These are phyloP conservation scores for Clarias macrocephalus DNA, from an alignment of 2,113 vertebrate genomes.

Conservation along the genomic window DNA sequence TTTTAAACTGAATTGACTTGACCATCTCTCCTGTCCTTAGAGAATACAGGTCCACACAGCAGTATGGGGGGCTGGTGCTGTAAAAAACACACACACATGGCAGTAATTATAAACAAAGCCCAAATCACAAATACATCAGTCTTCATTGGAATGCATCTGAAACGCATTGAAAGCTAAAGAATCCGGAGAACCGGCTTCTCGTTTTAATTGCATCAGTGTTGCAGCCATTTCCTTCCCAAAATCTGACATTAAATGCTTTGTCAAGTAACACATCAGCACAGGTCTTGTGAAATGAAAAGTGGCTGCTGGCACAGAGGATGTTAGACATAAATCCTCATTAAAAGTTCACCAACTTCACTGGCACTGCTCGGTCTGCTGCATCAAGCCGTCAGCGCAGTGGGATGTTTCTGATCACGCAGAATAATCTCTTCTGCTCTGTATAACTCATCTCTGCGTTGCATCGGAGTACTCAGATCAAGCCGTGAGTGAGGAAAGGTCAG, in stretches of 20 bases:
- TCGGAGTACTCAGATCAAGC: neutral
- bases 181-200: neutral
- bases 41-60: constrained; percentile 93
- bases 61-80: constrained; percentile 92
- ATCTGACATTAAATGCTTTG: constrained; percentile 43
- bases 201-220: constrained; percentile 30
- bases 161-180: neutral
- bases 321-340: constrained; percentile 69
- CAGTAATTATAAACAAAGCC: constrained; percentile 18
- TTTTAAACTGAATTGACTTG: constrained; percentile 98
- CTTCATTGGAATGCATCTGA: constrained; percentile 24
- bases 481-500: neutral
- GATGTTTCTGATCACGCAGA: constrained; percentile 21
- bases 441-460: constrained; percentile 6
- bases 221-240: constrained; percentile 25
- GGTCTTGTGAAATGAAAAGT: constrained; percentile 32
- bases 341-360: constrained; percentile 37
- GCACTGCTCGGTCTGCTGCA: constrained; percentile 14
- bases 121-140: constrained; percentile 21
- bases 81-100: constrained; percentile 57
- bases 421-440: neutral
- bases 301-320: constrained; percentile 52
- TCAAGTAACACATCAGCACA: constrained; percentile 57
- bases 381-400: constrained; percentile 15
- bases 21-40: constrained; percentile 94